These are phyloP conservation scores for Epizoanthus stellaris DNA, from an alignment of 92 coral and sea anemone genomes.

Conservation along the genomic window DNA sequence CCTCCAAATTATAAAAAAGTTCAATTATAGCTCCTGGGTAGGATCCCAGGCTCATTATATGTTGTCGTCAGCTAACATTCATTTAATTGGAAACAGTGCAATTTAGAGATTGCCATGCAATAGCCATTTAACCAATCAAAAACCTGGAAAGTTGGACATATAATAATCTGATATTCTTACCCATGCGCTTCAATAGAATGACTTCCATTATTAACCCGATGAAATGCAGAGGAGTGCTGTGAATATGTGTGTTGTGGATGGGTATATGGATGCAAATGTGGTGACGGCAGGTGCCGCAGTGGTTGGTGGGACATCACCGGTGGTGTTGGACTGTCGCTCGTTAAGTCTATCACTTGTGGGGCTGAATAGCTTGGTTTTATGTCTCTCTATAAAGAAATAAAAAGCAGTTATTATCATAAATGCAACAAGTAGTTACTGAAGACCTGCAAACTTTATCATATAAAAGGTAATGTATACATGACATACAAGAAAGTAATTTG, in stretches of 20 bases:
- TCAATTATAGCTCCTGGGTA: too few relatives aligned
- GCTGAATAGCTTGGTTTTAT: constrained; percentile 65
- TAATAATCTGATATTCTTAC: constrained; percentile 36
- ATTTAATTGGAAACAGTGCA: too few relatives aligned
- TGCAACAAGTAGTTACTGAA: not conserved
- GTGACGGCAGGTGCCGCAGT: constrained; percentile 78
- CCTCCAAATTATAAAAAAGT: too few relatives aligned
- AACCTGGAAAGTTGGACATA: not conserved
- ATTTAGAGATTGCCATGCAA: too few relatives aligned
- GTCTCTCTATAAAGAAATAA: constrained; percentile 69
- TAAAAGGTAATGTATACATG: too few relatives aligned
- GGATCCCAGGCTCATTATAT: too few relatives aligned
- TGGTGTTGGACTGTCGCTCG: constrained; percentile 71
- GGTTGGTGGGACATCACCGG: constrained; percentile 82
- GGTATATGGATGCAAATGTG: constrained; percentile 42
- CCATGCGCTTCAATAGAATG: constrained; percentile 84
- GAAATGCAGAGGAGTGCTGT: constrained; percentile 87
- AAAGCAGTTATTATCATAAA: not conserved
- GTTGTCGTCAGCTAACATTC: too few relatives aligned
- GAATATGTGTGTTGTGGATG: constrained; percentile 61
- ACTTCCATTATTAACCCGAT: constrained; percentile 74
- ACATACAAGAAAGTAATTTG: too few relatives aligned
- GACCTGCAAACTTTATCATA: too few relatives aligned
- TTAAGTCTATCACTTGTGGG: constrained; percentile 79
- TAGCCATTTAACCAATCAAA: not conserved